A percentile compares a stretch with the other conserved stretches of the same genome.
Evolutionary conservation across 2,888 invertebrate species (phyloP).

Genomic region (Nomada fabriciana): DNA sequence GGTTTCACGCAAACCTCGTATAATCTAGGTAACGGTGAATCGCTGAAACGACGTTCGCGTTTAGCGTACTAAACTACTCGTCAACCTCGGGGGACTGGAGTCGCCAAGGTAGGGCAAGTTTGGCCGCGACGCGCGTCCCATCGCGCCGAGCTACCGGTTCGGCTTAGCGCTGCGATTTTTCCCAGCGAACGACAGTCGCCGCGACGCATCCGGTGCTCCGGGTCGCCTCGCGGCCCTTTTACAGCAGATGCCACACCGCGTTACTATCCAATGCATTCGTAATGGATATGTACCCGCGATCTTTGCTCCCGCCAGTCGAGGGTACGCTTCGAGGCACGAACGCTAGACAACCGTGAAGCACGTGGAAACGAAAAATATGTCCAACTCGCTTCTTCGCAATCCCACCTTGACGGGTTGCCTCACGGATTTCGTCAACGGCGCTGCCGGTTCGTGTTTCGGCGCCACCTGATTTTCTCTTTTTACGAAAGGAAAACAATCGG

Average conservation of each 20-base stretch:
- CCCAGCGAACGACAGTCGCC: conserved; percentile 12
- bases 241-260: conserved; percentile 70
- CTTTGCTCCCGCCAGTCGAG: conserved; percentile 52
- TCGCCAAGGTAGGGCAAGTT: conserved; percentile 1
- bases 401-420: too few species aligned
- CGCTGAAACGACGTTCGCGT: conserved; percentile 10
- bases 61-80: conserved; percentile 10
- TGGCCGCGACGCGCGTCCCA: not conserved
- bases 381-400: not conserved
- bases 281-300: conserved; percentile 64
- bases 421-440: not conserved
- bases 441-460: not conserved
- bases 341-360: conserved; percentile 65
- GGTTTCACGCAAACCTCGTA: conserved; percentile 7
- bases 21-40: conserved; percentile 17
- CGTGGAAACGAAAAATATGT: conserved; percentile 57
- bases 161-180: conserved; percentile 51
- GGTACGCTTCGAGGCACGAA: conserved; percentile 64
- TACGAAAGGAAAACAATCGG: too few species aligned
- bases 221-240: conserved; percentile 46
- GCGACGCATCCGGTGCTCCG: conserved; percentile 35
- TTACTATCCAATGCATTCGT: conserved; percentile 80
- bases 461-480: not conserved
- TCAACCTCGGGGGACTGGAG: conserved; percentile 1
- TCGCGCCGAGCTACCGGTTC: conserved; percentile 38